A percentile compares a stretch with the other conserved stretches of the same genome.
phyloP scores from a whole-genome alignment of 2,113 vertebrate species.

The Cynocephalus volans region DNA sequence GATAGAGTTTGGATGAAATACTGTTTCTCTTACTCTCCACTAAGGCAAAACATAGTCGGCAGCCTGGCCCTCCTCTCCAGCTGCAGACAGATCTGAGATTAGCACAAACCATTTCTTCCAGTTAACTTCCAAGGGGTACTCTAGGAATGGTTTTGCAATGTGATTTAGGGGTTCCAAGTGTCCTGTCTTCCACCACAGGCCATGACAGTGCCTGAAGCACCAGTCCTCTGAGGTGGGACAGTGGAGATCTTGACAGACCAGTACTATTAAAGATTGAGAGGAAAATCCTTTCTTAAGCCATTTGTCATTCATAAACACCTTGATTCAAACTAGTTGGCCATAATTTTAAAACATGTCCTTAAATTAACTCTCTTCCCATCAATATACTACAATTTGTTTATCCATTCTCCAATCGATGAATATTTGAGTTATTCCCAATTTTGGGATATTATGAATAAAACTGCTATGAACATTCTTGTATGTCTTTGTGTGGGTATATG shows the following conservation, averaged over 20 bases:
- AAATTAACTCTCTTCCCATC: not conserved
- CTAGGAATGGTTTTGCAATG: not conserved
- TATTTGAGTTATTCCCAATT: not conserved
- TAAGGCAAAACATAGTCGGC: not conserved
- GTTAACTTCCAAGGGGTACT: not conserved
- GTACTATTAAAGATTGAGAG: not conserved
- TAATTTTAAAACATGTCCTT: conserved; percentile 24
- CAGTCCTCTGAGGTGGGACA: not conserved
- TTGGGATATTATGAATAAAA: not conserved
- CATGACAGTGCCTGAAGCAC: not conserved
- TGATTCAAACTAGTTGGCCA: not conserved
- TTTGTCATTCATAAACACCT: not conserved
- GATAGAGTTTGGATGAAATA: not conserved
- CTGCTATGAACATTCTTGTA: not conserved
- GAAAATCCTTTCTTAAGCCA: not conserved
- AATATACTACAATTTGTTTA: not conserved
- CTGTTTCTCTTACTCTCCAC: not conserved
- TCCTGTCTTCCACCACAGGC: not conserved
- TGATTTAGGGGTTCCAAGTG: not conserved
- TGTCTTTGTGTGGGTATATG: not conserved
- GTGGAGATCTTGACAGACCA: not conserved
- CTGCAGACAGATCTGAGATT: not conserved
- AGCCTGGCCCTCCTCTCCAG: not conserved
- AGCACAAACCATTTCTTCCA: not conserved
- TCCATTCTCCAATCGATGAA: not conserved